Evolutionary conservation across 1,140 invertebrate species (phyloP).

Genomic region (Drosophila arawakana): DNA sequence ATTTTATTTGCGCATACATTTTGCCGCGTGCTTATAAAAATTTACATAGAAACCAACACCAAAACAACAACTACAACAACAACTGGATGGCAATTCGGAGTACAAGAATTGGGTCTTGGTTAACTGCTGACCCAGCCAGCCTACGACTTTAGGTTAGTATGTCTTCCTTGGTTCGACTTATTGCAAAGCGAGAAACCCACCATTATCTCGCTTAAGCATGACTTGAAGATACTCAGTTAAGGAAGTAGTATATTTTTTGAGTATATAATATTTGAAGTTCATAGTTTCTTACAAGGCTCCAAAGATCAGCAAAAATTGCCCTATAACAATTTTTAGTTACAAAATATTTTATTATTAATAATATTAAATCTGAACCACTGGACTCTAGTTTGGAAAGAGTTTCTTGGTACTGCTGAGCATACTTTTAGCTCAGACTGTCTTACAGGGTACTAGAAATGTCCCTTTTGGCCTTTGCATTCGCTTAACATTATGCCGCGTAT

Average conservation of each 20-base stretch:
- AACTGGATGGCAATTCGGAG: slow-evolving; percentile 40
- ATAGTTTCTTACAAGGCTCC: no score
- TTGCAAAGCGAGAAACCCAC: slow-evolving; percentile 26
- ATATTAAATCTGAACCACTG: no score
- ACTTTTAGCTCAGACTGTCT: neutral
- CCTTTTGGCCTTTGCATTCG: slow-evolving; percentile 32
- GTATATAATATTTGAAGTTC: no score
- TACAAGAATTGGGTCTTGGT: slow-evolving; percentile 61
- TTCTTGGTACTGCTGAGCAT: neutral
- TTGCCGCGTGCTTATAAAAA: slow-evolving; percentile 72
- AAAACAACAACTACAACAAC: slow-evolving; percentile 29
- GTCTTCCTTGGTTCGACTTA: slow-evolving; percentile 49
- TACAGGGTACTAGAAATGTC: slow-evolving; percentile 30
- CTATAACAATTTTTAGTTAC: no score
- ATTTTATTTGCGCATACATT: slow-evolving; percentile 69
- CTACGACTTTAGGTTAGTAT: slow-evolving; percentile 80
- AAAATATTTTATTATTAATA: no score
- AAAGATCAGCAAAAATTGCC: no score
- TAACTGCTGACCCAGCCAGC: slow-evolving; percentile 76
- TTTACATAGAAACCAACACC: slow-evolving; percentile 76
- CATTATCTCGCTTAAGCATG: neutral
- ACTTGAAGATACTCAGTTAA: slow-evolving; percentile 4
- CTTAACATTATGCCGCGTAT: slow-evolving; percentile 33
- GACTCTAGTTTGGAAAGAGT: neutral
- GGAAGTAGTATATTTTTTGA: neutral